phyloP scores from a whole-genome alignment of 2,888 invertebrate genomes.

The Meghimatium bilineatum region DNA sequence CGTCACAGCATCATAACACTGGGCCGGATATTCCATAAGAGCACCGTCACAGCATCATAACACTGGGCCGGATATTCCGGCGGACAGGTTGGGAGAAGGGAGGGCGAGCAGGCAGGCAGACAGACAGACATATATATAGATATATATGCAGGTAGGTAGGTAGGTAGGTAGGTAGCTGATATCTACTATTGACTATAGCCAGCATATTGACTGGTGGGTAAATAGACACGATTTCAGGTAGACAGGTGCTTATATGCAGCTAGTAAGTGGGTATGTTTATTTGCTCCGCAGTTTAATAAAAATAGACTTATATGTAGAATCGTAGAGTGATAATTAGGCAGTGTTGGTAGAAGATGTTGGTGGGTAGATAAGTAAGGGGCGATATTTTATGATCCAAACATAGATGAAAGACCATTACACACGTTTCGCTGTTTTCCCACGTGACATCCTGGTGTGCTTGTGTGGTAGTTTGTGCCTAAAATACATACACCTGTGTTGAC shows the following conservation, averaged over 20 bases:
- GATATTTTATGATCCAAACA: background rate
- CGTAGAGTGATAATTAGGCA: background rate
- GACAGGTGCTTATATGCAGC: no score
- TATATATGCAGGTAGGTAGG: background rate
- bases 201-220: no score
- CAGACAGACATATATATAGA: background rate
- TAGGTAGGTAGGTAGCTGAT: background rate
- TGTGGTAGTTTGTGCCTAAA: background rate
- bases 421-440: background rate
- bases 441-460: background rate
- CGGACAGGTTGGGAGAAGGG: background rate
- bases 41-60: no score
- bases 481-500: background rate
- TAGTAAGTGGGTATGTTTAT: no score
- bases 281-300: no score
- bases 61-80: no score
- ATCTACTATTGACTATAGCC: no score
- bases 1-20: no score
- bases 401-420: background rate
- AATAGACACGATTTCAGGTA: no score
- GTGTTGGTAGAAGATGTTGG: background rate
- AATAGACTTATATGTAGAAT: no score
- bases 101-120: background rate
- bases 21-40: no score
- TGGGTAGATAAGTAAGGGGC: background rate